These are phyloP conservation scores for Neofelis nebulosa DNA, from an alignment of 2,113 vertebrate genomes.

Conservation along the genomic window DNA sequence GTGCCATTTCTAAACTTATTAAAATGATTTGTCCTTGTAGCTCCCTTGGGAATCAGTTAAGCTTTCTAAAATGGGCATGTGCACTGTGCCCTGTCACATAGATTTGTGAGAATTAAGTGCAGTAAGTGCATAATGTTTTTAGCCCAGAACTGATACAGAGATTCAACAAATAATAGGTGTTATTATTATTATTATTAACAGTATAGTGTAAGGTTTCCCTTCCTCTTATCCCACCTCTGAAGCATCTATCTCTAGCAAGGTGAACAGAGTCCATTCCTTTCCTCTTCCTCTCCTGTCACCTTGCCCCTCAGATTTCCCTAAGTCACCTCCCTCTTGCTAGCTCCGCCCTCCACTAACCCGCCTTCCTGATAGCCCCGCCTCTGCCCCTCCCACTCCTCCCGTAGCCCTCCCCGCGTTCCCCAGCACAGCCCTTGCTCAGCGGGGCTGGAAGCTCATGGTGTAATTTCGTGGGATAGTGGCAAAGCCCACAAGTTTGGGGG, in stretches of 20 bases:
- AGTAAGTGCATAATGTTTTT: background rate
- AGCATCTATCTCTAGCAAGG: background rate
- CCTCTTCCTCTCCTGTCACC: background rate
- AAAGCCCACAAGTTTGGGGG: slow-evolving; percentile 52
- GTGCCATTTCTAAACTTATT: background rate
- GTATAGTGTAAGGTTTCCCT: background rate
- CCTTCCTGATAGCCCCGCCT: fast-evolving
- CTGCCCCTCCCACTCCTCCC: background rate
- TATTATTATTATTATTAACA: background rate
- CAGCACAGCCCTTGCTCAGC: background rate
- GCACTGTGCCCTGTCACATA: fast-evolving
- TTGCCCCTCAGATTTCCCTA: background rate
- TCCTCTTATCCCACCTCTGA: background rate
- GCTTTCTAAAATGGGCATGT: background rate
- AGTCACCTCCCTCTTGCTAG: fast-evolving
- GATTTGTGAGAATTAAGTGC: background rate
- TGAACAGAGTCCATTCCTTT: background rate
- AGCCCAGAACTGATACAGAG: background rate
- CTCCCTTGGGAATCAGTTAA: background rate
- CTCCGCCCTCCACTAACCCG: fast-evolving
- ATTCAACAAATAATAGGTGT: background rate
- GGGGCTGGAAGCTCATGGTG: slow-evolving; percentile 61
- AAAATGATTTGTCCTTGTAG: background rate
- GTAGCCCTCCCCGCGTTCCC: fast-evolving
- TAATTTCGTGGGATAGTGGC: slow-evolving; percentile 56